Evolutionary conservation across 2,113 vertebrate genomes (phyloP).

Genomic region (Gallinago undulata): DNA sequence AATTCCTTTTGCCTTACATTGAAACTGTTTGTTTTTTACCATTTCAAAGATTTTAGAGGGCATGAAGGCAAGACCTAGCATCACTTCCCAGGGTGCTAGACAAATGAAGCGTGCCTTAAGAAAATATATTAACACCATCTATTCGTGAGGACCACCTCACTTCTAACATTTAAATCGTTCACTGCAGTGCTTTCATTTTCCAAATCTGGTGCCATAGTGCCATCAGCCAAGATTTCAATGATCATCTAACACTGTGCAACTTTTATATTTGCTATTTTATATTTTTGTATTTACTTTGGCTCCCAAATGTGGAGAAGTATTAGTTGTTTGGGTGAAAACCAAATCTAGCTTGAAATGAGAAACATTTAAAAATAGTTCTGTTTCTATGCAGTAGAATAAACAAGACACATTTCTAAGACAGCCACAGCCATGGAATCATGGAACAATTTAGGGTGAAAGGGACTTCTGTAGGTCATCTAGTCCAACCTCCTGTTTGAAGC

Average conservation of each 20-base stretch:
- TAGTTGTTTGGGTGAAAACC: neutral
- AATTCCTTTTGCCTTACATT: constrained; percentile 48
- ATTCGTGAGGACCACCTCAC: neutral
- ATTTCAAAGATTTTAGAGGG: constrained; percentile 15
- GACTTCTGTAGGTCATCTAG: neutral
- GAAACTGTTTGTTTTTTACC: neutral
- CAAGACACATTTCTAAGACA: neutral
- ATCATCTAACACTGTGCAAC: neutral
- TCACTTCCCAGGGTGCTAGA: neutral
- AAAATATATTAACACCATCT: neutral
- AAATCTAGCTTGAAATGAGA: constrained; percentile 14
- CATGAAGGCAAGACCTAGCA: neutral
- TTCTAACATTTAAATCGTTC: neutral
- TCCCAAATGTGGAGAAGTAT: neutral
- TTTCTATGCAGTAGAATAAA: constrained; percentile 40
- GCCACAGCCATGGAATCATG: neutral
- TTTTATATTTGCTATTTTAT: neutral
- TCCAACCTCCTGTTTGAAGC: neutral
- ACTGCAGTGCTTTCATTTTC: neutral
- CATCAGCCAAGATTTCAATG: neutral
- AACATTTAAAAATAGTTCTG: constrained; percentile 33
- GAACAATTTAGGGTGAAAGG: neutral
- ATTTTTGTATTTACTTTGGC: constrained; percentile 4
- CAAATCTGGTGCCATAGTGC: neutral
- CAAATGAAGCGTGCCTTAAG: neutral